phyloP scores from a whole-genome alignment of 1,140 invertebrate genomes.

The Solenopsis invicta region DNA sequence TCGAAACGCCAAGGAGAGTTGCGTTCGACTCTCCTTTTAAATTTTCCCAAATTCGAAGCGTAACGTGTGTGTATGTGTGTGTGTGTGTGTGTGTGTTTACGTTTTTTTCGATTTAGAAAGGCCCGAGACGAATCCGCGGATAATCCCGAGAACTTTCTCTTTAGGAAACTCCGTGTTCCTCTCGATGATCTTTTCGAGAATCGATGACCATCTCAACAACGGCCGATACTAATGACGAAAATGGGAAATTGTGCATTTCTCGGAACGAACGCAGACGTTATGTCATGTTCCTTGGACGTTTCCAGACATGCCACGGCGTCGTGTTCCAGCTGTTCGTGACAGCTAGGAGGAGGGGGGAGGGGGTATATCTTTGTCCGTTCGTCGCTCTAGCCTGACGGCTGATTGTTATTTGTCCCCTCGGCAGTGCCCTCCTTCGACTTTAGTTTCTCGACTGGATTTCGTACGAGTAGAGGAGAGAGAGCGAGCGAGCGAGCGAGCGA shows the following conservation, averaged over 20 bases:
- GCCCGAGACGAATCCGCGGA: background rate
- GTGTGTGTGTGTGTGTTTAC: no score
- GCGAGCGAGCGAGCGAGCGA: background rate
- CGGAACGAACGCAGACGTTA: background rate
- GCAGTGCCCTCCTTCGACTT: conserved; percentile 17
- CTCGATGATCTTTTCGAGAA: background rate
- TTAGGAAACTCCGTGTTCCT: background rate
- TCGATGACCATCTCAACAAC: background rate
- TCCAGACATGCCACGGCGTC: conserved; percentile 16
- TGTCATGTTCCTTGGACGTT: background rate
- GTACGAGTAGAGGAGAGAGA: background rate
- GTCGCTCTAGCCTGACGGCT: conserved; percentile 22
- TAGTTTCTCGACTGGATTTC: conserved; percentile 28
- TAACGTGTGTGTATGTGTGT: background rate
- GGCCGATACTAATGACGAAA: no score
- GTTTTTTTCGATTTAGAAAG: background rate
- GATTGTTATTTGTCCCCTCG: conserved; percentile 49
- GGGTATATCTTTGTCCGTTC: conserved; percentile 45
- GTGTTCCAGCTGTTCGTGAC: conserved; percentile 59
- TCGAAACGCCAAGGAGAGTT: background rate
- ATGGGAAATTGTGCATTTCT: background rate
- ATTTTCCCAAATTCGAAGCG: background rate
- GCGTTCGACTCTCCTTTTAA: background rate
- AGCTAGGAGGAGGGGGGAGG: conserved; percentile 44
- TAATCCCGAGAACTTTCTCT: background rate